Percentiles rank a stretch among this genome's conserved stretches.
These are phyloP conservation scores for Lynx canadensis DNA, from an alignment of 2,113 vertebrate genomes.

Conservation along the genomic window DNA sequence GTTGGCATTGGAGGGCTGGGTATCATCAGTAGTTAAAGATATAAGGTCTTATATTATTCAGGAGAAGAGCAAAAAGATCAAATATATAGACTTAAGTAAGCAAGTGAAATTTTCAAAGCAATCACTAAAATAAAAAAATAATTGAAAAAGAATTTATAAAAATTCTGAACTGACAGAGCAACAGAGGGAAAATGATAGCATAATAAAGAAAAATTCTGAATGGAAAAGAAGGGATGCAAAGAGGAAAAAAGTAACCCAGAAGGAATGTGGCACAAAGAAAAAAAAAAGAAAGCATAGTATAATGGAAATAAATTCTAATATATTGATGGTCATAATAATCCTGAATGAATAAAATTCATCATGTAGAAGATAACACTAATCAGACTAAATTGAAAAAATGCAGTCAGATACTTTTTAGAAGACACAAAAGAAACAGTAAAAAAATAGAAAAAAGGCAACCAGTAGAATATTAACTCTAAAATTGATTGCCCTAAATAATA, in stretches of 20 bases:
- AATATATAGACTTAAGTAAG: neutral
- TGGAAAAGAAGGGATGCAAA: neutral
- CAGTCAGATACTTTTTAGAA: neutral
- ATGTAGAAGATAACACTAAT: neutral
- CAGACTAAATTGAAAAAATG: neutral
- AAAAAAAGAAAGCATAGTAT: neutral
- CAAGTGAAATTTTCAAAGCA: neutral
- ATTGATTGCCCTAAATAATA: neutral
- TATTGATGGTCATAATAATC: neutral
- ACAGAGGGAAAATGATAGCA: neutral
- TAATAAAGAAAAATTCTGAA: neutral
- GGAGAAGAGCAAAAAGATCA: neutral
- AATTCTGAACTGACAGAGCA: neutral
- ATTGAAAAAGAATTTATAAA: neutral
- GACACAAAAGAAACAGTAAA: neutral
- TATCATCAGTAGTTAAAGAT: neutral
- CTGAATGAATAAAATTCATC: neutral
- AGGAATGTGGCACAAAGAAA: neutral
- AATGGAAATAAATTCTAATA: neutral
- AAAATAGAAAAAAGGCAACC: neutral
- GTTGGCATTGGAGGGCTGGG: neutral
- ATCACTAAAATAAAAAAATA: neutral
- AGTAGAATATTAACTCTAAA: neutral
- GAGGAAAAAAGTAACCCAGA: neutral
- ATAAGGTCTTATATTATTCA: neutral